These are phyloP conservation scores for Theocolax elegans DNA, from an alignment of 1,140 invertebrate genomes.

Conservation along the genomic window DNA sequence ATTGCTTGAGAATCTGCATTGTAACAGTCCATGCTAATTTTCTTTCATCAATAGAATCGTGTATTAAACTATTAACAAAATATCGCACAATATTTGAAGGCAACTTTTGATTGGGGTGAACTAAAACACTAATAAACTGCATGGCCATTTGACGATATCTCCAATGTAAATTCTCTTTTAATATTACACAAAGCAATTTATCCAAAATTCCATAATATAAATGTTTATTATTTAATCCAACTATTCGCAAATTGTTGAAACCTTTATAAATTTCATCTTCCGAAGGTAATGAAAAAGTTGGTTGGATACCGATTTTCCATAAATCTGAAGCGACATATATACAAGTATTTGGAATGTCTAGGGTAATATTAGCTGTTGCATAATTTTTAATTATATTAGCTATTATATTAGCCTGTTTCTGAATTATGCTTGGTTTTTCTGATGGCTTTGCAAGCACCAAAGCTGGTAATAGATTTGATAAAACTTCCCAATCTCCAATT, in stretches of 20 bases:
- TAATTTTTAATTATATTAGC: conserved; percentile 65
- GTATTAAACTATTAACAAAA: conserved; percentile 75
- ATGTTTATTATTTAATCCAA: conserved; percentile 65
- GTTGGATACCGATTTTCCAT: conserved; percentile 53
- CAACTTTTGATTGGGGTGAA: conserved; percentile 78
- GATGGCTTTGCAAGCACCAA: conserved; percentile 78
- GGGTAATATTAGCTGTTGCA: conserved; percentile 70
- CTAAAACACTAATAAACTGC: conserved; percentile 76
- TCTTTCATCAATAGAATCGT: conserved; percentile 81
- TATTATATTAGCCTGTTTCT: conserved; percentile 74
- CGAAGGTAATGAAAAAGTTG: conserved; percentile 52
- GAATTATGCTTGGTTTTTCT: conserved; percentile 83
- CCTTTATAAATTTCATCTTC: conserved; percentile 63
- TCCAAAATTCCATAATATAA: conserved; percentile 74
- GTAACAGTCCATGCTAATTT: conserved; percentile 74
- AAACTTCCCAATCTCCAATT: conserved; percentile 78
- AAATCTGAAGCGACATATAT: conserved; percentile 67
- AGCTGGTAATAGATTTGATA: conserved; percentile 80
- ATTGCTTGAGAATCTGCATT: conserved; percentile 78
- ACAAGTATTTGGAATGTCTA: conserved; percentile 69
- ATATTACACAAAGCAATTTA: conserved; percentile 73
- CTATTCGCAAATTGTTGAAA: conserved; percentile 55
- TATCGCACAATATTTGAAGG: conserved; percentile 73
- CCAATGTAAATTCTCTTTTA: conserved; percentile 83
- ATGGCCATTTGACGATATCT: conserved; percentile 80